phyloP scores from a whole-genome alignment of 2,113 vertebrate genomes.

The Gopherus evgoodei region DNA sequence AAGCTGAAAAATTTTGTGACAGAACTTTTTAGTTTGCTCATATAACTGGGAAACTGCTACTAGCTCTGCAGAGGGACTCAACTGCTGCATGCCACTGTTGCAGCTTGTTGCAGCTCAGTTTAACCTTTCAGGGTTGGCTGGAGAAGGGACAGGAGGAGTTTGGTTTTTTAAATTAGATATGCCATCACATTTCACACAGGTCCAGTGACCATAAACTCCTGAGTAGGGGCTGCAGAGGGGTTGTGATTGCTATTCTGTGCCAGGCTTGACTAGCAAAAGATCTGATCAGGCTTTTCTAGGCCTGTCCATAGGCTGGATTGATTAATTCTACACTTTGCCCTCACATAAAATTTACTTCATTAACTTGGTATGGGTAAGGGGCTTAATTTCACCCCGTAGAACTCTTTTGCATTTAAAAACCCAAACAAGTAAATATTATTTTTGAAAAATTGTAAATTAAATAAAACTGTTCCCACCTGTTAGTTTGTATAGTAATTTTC shows the following conservation, averaged over 20 bases:
- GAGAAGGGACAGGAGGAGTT: too few species aligned
- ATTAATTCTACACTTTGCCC: not conserved
- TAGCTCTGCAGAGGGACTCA: too few species aligned
- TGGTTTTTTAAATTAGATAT: too few species aligned
- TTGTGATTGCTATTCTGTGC: fast-evolving
- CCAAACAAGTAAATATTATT: not conserved
- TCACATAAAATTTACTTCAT: not conserved
- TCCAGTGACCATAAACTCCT: not conserved
- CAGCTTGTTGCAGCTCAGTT: too few species aligned
- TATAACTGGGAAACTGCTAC: too few species aligned
- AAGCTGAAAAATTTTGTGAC: fast-evolving
- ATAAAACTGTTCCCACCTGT: not conserved
- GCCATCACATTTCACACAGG: too few species aligned
- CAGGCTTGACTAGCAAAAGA: not conserved
- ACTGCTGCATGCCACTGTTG: too few species aligned
- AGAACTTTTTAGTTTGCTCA: too few species aligned
- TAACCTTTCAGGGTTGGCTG: too few species aligned
- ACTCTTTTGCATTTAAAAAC: not conserved
- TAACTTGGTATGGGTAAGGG: not conserved
- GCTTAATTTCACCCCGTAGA: not conserved
- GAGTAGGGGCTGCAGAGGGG: not conserved
- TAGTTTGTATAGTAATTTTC: too few species aligned
- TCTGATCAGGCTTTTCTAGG: not conserved
- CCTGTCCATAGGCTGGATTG: not conserved
- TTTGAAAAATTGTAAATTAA: not conserved